Percentiles rank a stretch among this genome's conserved stretches.
Conservation (phyloP, 2,888 invertebrate genomes). For the Fragum whitleyi region DNA sequence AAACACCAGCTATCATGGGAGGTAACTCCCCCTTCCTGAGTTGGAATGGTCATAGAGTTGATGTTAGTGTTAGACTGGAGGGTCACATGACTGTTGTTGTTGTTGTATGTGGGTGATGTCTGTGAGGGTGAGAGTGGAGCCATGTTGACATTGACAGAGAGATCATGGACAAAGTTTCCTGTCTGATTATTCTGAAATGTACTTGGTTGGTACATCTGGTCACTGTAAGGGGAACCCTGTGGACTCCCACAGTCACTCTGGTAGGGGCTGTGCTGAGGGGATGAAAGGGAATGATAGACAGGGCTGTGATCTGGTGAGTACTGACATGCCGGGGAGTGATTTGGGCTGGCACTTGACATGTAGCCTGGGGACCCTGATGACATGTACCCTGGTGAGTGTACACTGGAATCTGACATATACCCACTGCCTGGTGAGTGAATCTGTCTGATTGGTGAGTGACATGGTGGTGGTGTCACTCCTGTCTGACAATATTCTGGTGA, state of each 20-base stretch:
- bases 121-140: conserved; percentile 40
- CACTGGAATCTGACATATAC: conserved; percentile 58
- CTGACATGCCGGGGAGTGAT: conserved; percentile 59
- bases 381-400: conserved; percentile 58
- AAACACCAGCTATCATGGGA: conserved; percentile 61
- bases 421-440: conserved; percentile 54
- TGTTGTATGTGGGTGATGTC: conserved; percentile 38
- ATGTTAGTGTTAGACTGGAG: conserved; percentile 46
- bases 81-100: conserved; percentile 45
- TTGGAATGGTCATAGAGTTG: conserved; percentile 63
- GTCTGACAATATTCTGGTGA: conserved; percentile 27
- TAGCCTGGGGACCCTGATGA: conserved; percentile 36
- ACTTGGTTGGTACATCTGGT: conserved; percentile 29
- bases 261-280: conserved; percentile 61
- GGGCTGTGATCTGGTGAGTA: conserved; percentile 62
- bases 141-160: conserved; percentile 54
- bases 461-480: conserved; percentile 49
- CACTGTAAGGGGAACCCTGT: conserved; percentile 42
- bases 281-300: conserved; percentile 47
- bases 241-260: conserved; percentile 50
- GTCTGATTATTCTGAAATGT: conserved; percentile 25
- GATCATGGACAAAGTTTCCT: conserved; percentile 38
- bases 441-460: conserved; percentile 53
- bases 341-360: conserved; percentile 34
- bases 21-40: conserved; percentile 66